Conservation (phyloP, 1,140 invertebrate genomes). For the Bemisia tabaci region DNA sequence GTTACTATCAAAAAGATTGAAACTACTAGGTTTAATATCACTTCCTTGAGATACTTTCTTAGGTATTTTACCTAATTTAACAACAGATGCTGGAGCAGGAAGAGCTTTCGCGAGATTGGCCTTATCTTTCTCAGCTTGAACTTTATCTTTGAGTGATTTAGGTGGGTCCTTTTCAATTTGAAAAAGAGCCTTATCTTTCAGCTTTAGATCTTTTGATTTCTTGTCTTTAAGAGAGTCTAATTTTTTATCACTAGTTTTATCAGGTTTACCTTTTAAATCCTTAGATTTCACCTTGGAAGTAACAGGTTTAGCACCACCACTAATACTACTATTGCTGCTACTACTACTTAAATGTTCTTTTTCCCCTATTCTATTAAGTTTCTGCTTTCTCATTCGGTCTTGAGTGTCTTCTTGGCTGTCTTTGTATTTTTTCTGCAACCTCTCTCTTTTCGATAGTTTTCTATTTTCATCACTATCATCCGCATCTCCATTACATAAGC, state of each 20-base stretch:
- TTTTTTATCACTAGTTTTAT: background rate
- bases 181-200: background rate
- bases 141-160: constrained; percentile 21
- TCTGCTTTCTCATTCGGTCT: background rate
- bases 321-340: background rate
- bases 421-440: background rate
- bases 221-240: constrained; percentile 20
- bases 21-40: background rate
- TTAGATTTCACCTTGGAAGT: background rate
- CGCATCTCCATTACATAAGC: background rate
- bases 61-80: constrained; percentile 58
- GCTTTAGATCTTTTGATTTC: constrained; percentile 19
- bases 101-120: constrained; percentile 48
- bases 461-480: background rate
- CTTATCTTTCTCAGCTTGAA: constrained; percentile 50
- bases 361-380: background rate
- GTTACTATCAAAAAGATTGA: constrained; percentile 26
- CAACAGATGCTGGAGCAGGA: constrained; percentile 41
- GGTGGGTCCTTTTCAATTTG: no score
- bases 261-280: background rate
- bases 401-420: background rate
- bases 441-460: background rate
- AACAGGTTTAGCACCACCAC: background rate
- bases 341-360: no score
- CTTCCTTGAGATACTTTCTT: constrained; percentile 36